These are phyloP conservation scores for Drosophila busckii DNA, from an alignment of 1,140 invertebrate genomes.

Conservation along the genomic window DNA sequence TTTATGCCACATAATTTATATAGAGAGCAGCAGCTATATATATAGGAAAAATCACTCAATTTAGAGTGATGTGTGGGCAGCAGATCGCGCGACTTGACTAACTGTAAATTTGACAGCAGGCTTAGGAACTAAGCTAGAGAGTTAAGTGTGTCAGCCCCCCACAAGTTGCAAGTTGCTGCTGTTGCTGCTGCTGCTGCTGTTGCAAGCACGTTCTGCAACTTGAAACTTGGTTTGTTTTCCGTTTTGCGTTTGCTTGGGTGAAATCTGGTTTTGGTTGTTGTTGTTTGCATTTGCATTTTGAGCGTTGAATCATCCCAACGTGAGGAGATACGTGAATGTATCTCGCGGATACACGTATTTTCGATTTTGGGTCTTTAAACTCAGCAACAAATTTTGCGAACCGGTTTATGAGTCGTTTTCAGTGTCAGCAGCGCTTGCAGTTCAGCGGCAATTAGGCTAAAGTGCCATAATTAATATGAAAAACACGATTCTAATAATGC, in stretches of 20 bases:
- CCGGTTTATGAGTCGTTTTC: constrained; percentile 41
- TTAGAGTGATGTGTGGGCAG: constrained; percentile 20
- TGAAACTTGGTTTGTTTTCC: constrained; percentile 52
- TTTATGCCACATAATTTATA: constrained; percentile 14
- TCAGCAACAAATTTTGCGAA: constrained; percentile 42
- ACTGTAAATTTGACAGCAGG: constrained; percentile 28
- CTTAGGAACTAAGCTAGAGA: neutral
- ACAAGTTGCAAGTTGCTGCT: constrained; percentile 7
- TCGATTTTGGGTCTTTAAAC: constrained; percentile 58
- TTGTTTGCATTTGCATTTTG: constrained; percentile 57
- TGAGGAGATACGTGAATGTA: constrained; percentile 52
- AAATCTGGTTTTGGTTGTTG: constrained; percentile 61
- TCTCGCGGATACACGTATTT: constrained; percentile 47
- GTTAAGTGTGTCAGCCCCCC: too few relatives aligned
- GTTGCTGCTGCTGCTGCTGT: neutral
- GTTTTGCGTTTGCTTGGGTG: constrained; percentile 36
- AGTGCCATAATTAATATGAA: constrained; percentile 59
- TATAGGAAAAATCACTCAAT: constrained; percentile 56
- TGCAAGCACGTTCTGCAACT: constrained; percentile 49
- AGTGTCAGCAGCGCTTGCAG: constrained; percentile 10
- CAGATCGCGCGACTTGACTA: neutral
- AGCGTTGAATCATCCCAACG: constrained; percentile 56
- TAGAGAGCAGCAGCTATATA: constrained; percentile 18
- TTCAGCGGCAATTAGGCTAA: constrained; percentile 43
- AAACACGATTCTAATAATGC: constrained; percentile 52